A percentile compares a stretch with the other conserved stretches of the same genome.
Evolutionary conservation across 1,140 invertebrate species (phyloP).

Genomic region (Acromyrmex charruanus): DNA sequence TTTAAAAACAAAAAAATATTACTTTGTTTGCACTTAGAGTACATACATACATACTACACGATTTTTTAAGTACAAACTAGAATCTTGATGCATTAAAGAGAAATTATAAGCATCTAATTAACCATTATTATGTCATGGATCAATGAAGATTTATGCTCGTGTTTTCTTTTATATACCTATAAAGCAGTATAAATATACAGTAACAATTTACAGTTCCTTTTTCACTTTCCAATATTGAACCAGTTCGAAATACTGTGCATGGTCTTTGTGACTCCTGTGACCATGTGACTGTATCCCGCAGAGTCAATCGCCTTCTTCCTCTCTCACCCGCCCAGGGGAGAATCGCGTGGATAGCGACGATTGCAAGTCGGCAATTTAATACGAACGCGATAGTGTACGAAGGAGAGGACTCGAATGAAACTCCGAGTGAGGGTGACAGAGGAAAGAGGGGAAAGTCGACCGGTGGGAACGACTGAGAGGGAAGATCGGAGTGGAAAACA

Average conservation of each 20-base stretch:
- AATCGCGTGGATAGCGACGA: constrained; percentile 63
- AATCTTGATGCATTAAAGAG: background rate
- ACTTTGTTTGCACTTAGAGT: background rate
- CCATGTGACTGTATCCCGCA: constrained; percentile 59
- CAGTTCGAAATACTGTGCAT: constrained; percentile 16
- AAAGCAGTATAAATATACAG: background rate
- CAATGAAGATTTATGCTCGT: background rate
- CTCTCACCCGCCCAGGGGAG: constrained; percentile 34
- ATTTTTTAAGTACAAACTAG: background rate
- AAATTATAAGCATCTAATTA: background rate
- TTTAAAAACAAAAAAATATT: background rate
- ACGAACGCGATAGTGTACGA: constrained; percentile 77
- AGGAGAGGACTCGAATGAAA: constrained; percentile 61
- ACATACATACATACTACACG: background rate
- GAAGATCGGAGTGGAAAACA: constrained; percentile 27
- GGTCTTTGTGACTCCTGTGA: constrained; percentile 42
- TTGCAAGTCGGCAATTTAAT: constrained; percentile 75
- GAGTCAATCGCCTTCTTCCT: constrained; percentile 59
- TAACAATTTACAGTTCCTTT: background rate
- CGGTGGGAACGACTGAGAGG: constrained; percentile 69
- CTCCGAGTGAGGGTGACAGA: constrained; percentile 65
- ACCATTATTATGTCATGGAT: background rate
- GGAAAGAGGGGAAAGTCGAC: constrained; percentile 45
- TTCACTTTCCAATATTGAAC: constrained; percentile 22
- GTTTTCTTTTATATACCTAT: background rate